Percentiles rank a stretch among this genome's conserved stretches.
phyloP scores from a whole-genome alignment of 1,140 invertebrate species.

The Artemia franciscana region DNA sequence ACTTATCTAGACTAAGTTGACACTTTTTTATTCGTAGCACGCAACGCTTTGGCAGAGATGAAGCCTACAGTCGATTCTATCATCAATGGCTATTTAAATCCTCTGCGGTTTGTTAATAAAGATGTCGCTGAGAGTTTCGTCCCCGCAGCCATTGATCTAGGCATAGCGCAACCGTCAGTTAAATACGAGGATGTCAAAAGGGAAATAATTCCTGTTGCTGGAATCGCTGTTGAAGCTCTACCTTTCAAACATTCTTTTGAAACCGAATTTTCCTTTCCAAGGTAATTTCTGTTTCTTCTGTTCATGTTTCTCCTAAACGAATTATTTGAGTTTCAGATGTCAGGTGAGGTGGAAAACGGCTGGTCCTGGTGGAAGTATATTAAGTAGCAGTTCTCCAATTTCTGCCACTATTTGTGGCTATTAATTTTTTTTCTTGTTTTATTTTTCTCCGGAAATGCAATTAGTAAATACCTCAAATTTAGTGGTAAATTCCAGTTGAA shows the following conservation, averaged over 20 bases:
- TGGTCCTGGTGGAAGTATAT: no score
- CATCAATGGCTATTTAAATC: neutral
- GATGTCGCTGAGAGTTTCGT: neutral
- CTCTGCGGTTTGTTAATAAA: neutral
- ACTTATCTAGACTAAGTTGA: no score
- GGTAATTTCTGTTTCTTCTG: neutral
- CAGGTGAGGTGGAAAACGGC: no score
- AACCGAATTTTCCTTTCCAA: neutral
- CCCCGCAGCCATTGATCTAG: neutral
- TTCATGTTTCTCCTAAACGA: no score
- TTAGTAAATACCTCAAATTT: no score
- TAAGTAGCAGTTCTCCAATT: no score
- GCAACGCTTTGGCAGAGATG: neutral
- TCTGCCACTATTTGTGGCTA: no score
- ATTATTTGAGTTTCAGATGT: no score
- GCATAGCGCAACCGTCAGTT: neutral
- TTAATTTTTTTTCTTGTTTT: no score
- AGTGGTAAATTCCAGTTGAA: no score
- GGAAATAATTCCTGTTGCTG: neutral
- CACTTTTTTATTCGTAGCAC: neutral
- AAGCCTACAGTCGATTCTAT: neutral
- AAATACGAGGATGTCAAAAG: neutral
- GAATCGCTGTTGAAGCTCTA: neutral
- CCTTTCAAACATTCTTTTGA: neutral
- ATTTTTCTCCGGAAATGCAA: no score